Percentiles rank a stretch among this genome's conserved stretches.
These are phyloP conservation scores for Seladonia tumulorum DNA, from an alignment of 2,888 invertebrate genomes.

Conservation along the genomic window DNA sequence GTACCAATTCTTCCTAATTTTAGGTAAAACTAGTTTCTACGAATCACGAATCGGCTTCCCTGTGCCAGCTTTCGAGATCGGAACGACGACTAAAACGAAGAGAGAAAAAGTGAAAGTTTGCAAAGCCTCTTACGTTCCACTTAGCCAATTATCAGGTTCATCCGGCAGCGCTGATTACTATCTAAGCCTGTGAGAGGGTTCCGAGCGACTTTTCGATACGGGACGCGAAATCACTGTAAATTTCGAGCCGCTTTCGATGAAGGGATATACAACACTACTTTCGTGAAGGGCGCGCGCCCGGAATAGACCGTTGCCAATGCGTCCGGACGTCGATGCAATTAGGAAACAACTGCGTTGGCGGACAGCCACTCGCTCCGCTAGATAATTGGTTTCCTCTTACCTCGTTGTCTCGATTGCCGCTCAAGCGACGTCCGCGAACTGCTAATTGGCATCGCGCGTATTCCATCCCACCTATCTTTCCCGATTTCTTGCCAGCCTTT, in stretches of 20 bases:
- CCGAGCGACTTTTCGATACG: neutral
- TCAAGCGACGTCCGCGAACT: conserved; percentile 66
- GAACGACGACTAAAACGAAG: neutral
- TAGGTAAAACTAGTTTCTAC: neutral
- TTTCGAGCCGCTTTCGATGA: conserved; percentile 36
- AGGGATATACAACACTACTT: conserved; percentile 39
- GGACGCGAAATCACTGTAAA: conserved; percentile 35
- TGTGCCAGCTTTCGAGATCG: neutral
- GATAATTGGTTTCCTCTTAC: conserved; percentile 75
- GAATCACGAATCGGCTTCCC: neutral
- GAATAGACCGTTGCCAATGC: conserved; percentile 39
- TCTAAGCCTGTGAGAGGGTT: neutral
- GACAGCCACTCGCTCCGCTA: conserved; percentile 64
- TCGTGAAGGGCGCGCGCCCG: conserved; percentile 40
- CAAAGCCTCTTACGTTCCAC: conserved; percentile 9
- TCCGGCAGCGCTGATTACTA: neutral
- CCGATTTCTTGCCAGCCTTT: conserved; percentile 16
- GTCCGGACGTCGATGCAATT: conserved; percentile 73
- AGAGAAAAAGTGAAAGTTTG: neutral
- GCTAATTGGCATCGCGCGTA: conserved; percentile 69
- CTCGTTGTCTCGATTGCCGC: conserved; percentile 72
- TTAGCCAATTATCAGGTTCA: neutral
- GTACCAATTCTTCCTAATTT: neutral
- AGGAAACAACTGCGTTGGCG: conserved; percentile 75
- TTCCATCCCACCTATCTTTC: conserved; percentile 47